Conservation (phyloP, 1,140 invertebrate species). For the Drosophila triauraria region DNA sequence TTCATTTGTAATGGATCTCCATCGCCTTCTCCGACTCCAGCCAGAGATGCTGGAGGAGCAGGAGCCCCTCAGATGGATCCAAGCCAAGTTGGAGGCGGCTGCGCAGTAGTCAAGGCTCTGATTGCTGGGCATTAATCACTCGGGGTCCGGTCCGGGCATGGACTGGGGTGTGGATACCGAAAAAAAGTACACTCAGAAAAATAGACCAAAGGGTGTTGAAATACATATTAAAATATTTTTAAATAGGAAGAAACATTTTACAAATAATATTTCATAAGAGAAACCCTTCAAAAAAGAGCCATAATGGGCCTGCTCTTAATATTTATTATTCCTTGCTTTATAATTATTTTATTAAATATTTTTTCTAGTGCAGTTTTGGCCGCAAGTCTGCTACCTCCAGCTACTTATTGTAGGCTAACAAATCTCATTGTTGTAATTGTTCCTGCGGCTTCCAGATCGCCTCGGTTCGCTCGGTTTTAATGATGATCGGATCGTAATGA, state of each 20-base stretch:
- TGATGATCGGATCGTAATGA: conserved; percentile 42
- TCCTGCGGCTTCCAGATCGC: conserved; percentile 49
- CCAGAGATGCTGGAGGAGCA: background rate
- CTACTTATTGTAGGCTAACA: conserved; percentile 58
- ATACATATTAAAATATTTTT: background rate
- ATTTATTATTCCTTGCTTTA: too few species aligned
- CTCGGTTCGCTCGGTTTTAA: conserved; percentile 21
- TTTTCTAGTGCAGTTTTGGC: conserved; percentile 37
- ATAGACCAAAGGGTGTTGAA: background rate
- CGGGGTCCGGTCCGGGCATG: conserved; percentile 8
- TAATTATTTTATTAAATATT: too few species aligned
- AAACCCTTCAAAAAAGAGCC: too few species aligned
- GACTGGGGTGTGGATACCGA: conserved; percentile 23
- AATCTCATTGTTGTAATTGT: conserved; percentile 64
- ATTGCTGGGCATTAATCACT: conserved; percentile 67
- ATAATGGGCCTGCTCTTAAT: too few species aligned
- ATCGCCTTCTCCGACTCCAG: too few species aligned
- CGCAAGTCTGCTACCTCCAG: conserved; percentile 50
- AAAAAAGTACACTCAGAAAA: conserved; percentile 10
- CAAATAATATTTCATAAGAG: background rate
- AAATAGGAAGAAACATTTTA: background rate
- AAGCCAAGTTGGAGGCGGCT: conserved; percentile 62
- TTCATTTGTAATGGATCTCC: conserved; percentile 70
- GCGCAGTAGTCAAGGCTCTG: conserved; percentile 73
- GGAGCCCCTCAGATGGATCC: conserved; percentile 1